phyloP scores from a whole-genome alignment of 1,140 invertebrate species.

The Stenopsyche tienmushanensis region DNA sequence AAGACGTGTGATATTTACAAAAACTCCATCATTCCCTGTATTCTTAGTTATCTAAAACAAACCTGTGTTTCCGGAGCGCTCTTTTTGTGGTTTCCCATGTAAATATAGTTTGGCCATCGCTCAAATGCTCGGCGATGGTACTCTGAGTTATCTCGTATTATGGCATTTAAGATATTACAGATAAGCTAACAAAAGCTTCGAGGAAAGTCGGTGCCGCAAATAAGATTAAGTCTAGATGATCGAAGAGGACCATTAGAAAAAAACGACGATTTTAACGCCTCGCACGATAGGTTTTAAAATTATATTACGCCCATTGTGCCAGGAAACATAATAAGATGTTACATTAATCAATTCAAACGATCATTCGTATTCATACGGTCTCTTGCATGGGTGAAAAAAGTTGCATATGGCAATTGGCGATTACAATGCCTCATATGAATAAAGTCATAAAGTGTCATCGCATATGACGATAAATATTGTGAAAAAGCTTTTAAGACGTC shows the following conservation, averaged over 20 bases:
- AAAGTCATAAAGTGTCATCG: too few species aligned
- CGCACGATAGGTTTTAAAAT: too few species aligned
- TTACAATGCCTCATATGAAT: too few species aligned
- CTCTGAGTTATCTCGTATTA: slow-evolving; percentile 2
- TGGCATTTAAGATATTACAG: not conserved
- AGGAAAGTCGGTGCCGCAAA: slow-evolving; percentile 3
- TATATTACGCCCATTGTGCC: too few species aligned
- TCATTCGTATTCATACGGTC: too few species aligned
- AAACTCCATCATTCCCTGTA: slow-evolving; percentile 19
- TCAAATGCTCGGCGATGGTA: not conserved
- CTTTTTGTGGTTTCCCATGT: slow-evolving; percentile 29
- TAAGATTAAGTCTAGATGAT: slow-evolving; percentile 11
- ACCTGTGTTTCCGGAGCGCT: slow-evolving; percentile 37
- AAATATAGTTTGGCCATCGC: slow-evolving; percentile 27
- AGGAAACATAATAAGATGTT: too few species aligned
- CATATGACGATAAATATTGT: not conserved
- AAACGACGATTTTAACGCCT: too few species aligned
- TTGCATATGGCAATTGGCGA: too few species aligned
- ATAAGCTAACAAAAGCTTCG: slow-evolving; percentile 11
- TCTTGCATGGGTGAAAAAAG: too few species aligned
- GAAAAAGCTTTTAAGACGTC: not conserved
- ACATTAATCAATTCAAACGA: too few species aligned
- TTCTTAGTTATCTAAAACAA: slow-evolving; percentile 42
- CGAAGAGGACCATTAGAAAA: too few species aligned
- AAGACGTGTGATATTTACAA: slow-evolving; percentile 29